Base-by-base conservation (phyloP, 2,113 vertebrate species). In the Abramis brama region DNA sequence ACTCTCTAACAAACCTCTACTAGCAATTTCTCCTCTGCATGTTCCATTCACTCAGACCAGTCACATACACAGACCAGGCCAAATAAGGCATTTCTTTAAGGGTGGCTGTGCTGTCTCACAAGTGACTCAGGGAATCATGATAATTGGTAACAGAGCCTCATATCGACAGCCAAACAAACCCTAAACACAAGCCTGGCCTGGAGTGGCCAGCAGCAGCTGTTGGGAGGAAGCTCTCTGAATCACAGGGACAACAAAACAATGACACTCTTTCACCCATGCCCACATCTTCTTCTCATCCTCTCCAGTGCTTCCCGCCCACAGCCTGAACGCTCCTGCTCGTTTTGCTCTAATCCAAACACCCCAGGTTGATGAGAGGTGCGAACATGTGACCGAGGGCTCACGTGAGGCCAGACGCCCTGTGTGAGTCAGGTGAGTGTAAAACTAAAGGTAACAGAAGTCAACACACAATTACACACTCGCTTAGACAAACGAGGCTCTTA, bases 171-270 rank as follows among this genome's bases (percentile, higher is more conserved):
- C 77, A 79, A 45, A 62, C 33, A 79, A 62, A 25, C 57, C 55
- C 10, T 43, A 60, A 79, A 62, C 77, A 62, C 33, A 45, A 7
- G 33, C 12, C 77, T 62, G 36, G 57, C 33, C 57, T 8, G 55
- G 12, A 43, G 55, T 60, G 55, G 23, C 77, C 77, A 21, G 77
- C 77, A 21, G 77, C 77, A 79, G 77, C 77, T 79, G 23, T 43
- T 3, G 59, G 59, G 39, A 81, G 59, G 79, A 81, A 81, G 23
- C 79, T 47, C 79, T 81, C 39, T 81, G 59, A 81, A 39, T 79
- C 57, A 79, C 55, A 62, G 50, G n/a, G 57, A 66, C 43, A 84
- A 84, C 68, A 76, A 76, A 75, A 59, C 55, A 45, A 19, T 23
- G 8, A 23, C 33, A 81, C 59, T 47, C 59, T n/a, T 64, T 80